Base-by-base conservation (phyloP, 2,888 invertebrate species). In the Lamproptera curius region DNA sequence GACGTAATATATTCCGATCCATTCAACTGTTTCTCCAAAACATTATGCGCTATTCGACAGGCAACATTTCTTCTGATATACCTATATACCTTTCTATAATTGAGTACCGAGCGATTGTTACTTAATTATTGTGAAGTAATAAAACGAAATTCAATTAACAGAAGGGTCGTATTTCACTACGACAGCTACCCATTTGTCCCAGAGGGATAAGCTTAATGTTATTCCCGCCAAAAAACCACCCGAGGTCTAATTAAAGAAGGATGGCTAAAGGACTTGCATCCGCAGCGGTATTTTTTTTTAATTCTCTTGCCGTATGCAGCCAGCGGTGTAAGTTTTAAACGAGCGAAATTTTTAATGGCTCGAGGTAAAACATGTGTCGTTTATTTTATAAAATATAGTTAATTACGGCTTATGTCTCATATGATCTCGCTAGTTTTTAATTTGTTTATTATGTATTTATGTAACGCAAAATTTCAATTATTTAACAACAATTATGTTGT, bases 271-370 rank as follows among this genome's bases (percentile, higher is more conserved):
- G 26, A 35, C 42, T 35, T 16, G 35, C 26, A 8, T 15, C 17
- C 34, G 23, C 14, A 14, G 35, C 28, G 1, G n/a, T n/a, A n/a
- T n/a, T n/a, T 33, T 39, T 41, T 43, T 42, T 39, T 28, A 42
- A 10, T n/a, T 28, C 26, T 23, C 23, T 31, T 8, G 41, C 35
- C 44, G 28, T 31, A 16, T 39, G 48, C 45, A 39, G 38, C 35
- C 38, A 47, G 23, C 26, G 28, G 26, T 47, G 42, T 45, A 50
- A 48, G 50, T 50, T 53, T 48, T 50, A 46, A 38, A 50, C 47
- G 50, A 45, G 46, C 17, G 33, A 36, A 39, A 46, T 42, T 50
- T 48, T 48, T 48, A 53, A 53, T 48, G 40, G 34, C n/a, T 5
- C 11, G 41, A 42, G 39, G 23, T 39, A 39, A 49, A 43, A 35